Evolutionary conservation across 2,888 invertebrate genomes (phyloP).

Genomic region (Phorcus lineatus): DNA sequence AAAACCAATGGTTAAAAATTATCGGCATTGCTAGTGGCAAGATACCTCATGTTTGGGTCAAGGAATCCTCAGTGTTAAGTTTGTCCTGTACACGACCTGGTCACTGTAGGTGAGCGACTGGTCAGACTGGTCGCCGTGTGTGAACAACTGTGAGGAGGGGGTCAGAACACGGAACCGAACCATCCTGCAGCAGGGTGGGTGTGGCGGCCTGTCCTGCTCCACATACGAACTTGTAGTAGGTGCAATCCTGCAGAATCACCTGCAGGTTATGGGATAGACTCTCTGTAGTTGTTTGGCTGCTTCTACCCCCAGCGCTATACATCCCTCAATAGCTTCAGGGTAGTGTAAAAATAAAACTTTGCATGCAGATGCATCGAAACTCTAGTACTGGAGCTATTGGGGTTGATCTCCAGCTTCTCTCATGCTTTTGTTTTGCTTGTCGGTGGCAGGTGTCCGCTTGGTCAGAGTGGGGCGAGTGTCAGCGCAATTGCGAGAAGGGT

Average conservation of each 20-base stretch:
- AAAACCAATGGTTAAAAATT: too few species aligned
- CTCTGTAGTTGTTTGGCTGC: too few species aligned
- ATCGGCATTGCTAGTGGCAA: too few species aligned
- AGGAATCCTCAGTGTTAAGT: neutral
- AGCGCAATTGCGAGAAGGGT: constrained; percentile 17
- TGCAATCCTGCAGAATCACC: neutral
- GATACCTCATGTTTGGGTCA: too few species aligned
- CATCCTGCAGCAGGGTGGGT: constrained; percentile 38
- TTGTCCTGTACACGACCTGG: neutral
- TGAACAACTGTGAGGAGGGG: constrained; percentile 48
- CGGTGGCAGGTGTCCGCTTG: neutral
- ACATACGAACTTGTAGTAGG: constrained; percentile 19
- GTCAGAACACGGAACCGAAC: constrained; percentile 40
- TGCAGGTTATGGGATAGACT: too few species aligned
- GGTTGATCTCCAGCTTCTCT: too few species aligned
- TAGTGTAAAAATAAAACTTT: too few species aligned
- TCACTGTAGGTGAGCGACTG: constrained; percentile 36
- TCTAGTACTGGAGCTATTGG: too few species aligned
- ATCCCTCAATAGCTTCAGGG: too few species aligned
- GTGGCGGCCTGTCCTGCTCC: constrained; percentile 46
- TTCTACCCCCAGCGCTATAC: too few species aligned
- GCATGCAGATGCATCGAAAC: too few species aligned
- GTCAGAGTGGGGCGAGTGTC: constrained; percentile 14
- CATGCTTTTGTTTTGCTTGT: too few species aligned
- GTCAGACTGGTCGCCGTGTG: constrained; percentile 51